phyloP scores from a whole-genome alignment of 2,113 vertebrate species.

The Pelobates fuscus region DNA sequence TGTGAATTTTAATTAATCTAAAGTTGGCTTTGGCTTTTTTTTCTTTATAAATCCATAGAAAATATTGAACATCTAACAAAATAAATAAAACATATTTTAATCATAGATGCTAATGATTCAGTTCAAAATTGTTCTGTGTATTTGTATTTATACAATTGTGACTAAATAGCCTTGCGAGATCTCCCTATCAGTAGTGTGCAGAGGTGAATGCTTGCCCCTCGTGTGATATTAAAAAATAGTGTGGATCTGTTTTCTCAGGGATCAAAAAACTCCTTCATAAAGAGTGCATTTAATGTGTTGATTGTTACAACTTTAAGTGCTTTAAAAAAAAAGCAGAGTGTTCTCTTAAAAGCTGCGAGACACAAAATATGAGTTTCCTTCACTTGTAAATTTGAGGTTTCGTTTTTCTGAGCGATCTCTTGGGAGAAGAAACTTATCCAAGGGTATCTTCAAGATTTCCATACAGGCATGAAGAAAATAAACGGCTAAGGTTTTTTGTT shows the following conservation, averaged over 20 bases:
- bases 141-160: constrained; percentile 63
- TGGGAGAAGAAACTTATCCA: constrained; percentile 55
- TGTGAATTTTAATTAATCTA: constrained; percentile 77
- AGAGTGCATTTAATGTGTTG: constrained; percentile 60
- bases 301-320: constrained; percentile 64
- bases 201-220: constrained; percentile 64
- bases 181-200: constrained; percentile 71
- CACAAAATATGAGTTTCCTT: constrained; percentile 48
- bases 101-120: constrained; percentile 80
- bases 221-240: constrained; percentile 63
- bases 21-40: constrained; percentile 89
- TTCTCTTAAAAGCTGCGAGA: constrained; percentile 57
- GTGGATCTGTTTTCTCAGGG: constrained; percentile 66
- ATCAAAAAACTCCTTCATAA: constrained; percentile 66
- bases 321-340: constrained; percentile 58
- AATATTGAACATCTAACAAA: constrained; percentile 88
- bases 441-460: constrained; percentile 57
- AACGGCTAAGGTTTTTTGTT: constrained; percentile 10
- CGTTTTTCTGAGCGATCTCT: constrained; percentile 50
- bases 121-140: constrained; percentile 69
- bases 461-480: constrained; percentile 49
- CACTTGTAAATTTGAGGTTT: constrained; percentile 53
- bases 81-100: constrained; percentile 86
- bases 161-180: constrained; percentile 67
- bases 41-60: constrained; percentile 85